Evolutionary conservation across 1,140 invertebrate species (phyloP), one percentile per base, ranked within the genome.

Genomic region (Octopus bimaculoides): DNA sequence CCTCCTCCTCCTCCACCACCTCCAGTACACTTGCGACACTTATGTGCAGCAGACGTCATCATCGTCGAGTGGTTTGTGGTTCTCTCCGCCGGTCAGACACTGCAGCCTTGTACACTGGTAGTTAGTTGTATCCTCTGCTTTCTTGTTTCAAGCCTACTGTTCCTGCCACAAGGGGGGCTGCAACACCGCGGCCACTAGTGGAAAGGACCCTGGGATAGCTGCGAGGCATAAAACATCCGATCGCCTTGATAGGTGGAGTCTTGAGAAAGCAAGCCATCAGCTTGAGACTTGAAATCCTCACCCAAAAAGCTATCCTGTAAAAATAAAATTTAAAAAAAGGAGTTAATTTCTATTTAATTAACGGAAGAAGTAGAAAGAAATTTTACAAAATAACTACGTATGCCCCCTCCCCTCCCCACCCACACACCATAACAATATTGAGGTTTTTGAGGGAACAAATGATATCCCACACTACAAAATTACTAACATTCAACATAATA

Each of bases 211-310:
- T 91, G 90, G 54, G 93, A 93, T 82, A 87, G 88, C 85, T 87
- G 89, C 54, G 89, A 94, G 52, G 86, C 93, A 85, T 93, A 94
- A 78, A 92, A 93, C 80, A 93, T 93, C 79, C 94, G 91, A 84
- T 94, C 94, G 75, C 93, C 94, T 90, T 97, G 95, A 91, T 97
- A 97, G 81, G 95, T 96, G 9, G 96, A 97, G 91, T 98, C 97
- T 91, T 98, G 96, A 5, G 96, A 98, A 83, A 98, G 91, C 81
- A 98, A 92, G 73, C 95, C 96, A 87, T 98, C 97, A 91, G 96
- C 95, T 90, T 98, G 96, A 54, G 96, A 97, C 85, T 96, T 96
- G 89, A 96, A 96, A 83, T 97, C 96, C 82, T 95, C 95, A 81
- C 93, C 93, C 69, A 95, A 92, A 85, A 95, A 94, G 53, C 94